phyloP scores from a whole-genome alignment of 2,797 vertebrate genomes.

The Sphaeramia orbicularis region DNA sequence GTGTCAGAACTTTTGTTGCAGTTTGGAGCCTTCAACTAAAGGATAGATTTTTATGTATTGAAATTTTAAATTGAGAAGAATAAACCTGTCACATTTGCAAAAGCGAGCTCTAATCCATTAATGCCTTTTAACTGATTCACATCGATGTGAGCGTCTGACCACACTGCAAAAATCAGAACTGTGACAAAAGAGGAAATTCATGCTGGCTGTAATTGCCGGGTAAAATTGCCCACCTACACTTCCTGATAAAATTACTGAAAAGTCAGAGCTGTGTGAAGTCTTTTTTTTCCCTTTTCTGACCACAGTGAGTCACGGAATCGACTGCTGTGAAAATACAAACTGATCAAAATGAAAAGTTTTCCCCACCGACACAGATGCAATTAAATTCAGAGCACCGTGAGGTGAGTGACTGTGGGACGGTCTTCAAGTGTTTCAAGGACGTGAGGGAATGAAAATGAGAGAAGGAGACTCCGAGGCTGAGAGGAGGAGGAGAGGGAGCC shows the following conservation, averaged over 20 bases:
- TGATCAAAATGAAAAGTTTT: conserved; percentile 58
- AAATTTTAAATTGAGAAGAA: too few relatives aligned
- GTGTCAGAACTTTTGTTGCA: too few relatives aligned
- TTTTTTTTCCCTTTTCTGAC: conserved; percentile 31
- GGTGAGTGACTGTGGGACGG: conserved; percentile 38
- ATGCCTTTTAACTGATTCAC: neutral
- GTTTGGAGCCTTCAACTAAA: too few relatives aligned
- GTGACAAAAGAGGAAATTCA: conserved; percentile 22
- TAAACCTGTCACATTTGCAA: too few relatives aligned
- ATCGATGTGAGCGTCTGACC: neutral
- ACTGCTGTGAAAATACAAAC: conserved; percentile 56
- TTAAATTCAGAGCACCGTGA: conserved; percentile 38
- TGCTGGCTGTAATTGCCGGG: conserved; percentile 18
- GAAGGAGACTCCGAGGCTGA: conserved; percentile 1
- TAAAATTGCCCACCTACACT: conserved; percentile 48
- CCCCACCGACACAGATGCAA: conserved; percentile 56
- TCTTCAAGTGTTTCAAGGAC: conserved; percentile 55
- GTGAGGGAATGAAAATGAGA: conserved; percentile 24
- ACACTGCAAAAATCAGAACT: too few relatives aligned
- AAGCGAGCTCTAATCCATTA: too few relatives aligned
- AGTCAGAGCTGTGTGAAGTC: conserved; percentile 27
- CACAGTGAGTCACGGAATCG: conserved; percentile 42
- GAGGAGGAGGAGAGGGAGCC: conserved; percentile 1
- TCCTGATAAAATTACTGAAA: conserved; percentile 22
- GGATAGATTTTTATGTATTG: too few relatives aligned